Evolutionary conservation across 1,140 invertebrate genomes (phyloP).

Genomic region (Drosophila melanogaster): DNA sequence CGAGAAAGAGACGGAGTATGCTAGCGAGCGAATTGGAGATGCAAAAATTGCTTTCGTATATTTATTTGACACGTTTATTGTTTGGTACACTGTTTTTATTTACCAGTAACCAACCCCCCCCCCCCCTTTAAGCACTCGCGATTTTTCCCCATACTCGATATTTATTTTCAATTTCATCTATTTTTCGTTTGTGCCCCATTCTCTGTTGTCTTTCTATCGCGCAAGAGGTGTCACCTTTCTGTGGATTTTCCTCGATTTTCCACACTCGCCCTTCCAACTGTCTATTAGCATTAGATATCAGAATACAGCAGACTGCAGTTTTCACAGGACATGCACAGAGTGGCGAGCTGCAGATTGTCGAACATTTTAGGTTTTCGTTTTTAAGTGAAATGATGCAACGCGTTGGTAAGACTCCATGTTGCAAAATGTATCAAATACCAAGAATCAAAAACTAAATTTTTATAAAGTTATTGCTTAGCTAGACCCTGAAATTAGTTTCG

Average conservation of each 20-base stretch:
- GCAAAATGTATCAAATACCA: too few species aligned
- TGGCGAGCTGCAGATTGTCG: neutral
- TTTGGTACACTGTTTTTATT: constrained; percentile 16
- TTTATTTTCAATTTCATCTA: constrained; percentile 60
- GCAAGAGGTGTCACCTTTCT: constrained; percentile 30
- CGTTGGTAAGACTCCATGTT: too few species aligned
- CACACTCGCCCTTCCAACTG: neutral
- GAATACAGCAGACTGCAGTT: neutral
- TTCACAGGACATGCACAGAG: neutral
- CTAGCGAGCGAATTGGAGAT: constrained; percentile 12
- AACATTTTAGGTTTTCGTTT: neutral
- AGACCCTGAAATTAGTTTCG: too few species aligned
- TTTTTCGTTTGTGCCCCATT: constrained; percentile 18
- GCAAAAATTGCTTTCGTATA: constrained; percentile 52
- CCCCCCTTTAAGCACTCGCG: neutral
- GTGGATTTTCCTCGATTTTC: constrained; percentile 10
- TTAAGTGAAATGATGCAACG: neutral
- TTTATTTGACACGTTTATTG: constrained; percentile 51
- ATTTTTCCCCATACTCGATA: constrained; percentile 13
- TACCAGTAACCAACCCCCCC: neutral
- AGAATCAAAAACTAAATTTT: too few species aligned
- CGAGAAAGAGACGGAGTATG: constrained; percentile 2
- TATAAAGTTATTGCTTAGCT: too few species aligned
- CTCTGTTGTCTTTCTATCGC: constrained; percentile 34
- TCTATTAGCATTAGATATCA: constrained; percentile 34